phyloP scores from a whole-genome alignment of 2,797 vertebrate species.

The Neoniphon sammara region DNA sequence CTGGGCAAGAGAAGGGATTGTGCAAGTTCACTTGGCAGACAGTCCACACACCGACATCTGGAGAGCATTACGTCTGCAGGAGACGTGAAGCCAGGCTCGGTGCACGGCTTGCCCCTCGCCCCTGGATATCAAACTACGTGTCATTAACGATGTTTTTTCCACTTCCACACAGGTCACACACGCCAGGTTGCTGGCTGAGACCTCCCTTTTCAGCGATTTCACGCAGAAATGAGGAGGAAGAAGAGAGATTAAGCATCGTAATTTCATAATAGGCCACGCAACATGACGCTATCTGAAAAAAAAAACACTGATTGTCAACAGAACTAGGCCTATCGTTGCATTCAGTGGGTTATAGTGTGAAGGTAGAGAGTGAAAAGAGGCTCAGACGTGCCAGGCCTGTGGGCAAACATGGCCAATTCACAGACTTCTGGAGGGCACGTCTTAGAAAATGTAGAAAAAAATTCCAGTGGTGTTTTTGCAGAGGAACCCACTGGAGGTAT shows the following conservation, averaged over 20 bases:
- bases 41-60: slow-evolving; percentile 81
- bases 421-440: background rate
- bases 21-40: slow-evolving; percentile 86
- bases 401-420: slow-evolving; percentile 5
- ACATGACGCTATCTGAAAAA: background rate
- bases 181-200: slow-evolving; percentile 30
- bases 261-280: slow-evolving; percentile 30
- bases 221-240: background rate
- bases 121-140: slow-evolving; percentile 80
- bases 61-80: slow-evolving; percentile 83
- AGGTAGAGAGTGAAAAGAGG: slow-evolving; percentile 8
- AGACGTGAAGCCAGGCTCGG: slow-evolving; percentile 79
- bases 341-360: slow-evolving; percentile 13
- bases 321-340: slow-evolving; percentile 50
- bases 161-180: slow-evolving; percentile 48
- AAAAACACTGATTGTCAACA: slow-evolving; percentile 38
- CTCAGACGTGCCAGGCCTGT: slow-evolving; percentile 9
- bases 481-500: slow-evolving; percentile 35
- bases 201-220: background rate
- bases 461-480: slow-evolving; percentile 4
- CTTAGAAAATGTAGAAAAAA: background rate
- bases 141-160: slow-evolving; percentile 64
- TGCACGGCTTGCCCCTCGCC: slow-evolving; percentile 67
- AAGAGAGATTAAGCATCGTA: slow-evolving; percentile 36
- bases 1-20: slow-evolving; percentile 82